Conservation (phyloP, 2,113 vertebrate genomes). For the Boleophthalmus pectinirostris region DNA sequence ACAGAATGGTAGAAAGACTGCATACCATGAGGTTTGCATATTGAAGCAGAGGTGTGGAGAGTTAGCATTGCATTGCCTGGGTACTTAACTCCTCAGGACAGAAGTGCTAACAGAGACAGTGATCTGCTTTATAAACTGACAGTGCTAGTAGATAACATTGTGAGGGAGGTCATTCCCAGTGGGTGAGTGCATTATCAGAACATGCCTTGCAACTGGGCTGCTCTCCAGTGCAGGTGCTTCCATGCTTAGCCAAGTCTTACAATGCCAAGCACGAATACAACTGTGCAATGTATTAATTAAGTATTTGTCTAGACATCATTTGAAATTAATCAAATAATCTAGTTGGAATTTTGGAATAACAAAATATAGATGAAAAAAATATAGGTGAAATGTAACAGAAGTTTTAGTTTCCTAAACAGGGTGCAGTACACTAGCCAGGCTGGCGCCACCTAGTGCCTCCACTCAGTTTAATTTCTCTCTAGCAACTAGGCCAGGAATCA, state of each 20-base stretch:
- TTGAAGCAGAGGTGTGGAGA: slow-evolving; percentile 27
- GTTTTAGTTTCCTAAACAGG: no score
- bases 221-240: background rate
- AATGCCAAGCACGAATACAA: background rate
- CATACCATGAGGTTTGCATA: background rate
- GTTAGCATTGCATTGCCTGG: background rate
- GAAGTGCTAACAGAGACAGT: slow-evolving; percentile 36
- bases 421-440: no score
- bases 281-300: background rate
- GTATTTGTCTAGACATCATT: background rate
- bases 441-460: no score
- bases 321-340: background rate
- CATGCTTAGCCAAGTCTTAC: background rate
- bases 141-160: slow-evolving; percentile 3
- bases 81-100: background rate
- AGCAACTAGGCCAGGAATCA: no score
- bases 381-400: background rate
- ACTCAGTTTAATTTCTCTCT: no score
- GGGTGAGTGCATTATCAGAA: slow-evolving; percentile 14
- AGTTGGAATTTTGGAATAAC: background rate
- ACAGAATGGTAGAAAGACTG: background rate
- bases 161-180: background rate
- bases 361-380: background rate
- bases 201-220: background rate
- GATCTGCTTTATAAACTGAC: slow-evolving; percentile 15